phyloP scores from a whole-genome alignment of 2,888 invertebrate species.

The Sinopyrophorus schimmeli region DNA sequence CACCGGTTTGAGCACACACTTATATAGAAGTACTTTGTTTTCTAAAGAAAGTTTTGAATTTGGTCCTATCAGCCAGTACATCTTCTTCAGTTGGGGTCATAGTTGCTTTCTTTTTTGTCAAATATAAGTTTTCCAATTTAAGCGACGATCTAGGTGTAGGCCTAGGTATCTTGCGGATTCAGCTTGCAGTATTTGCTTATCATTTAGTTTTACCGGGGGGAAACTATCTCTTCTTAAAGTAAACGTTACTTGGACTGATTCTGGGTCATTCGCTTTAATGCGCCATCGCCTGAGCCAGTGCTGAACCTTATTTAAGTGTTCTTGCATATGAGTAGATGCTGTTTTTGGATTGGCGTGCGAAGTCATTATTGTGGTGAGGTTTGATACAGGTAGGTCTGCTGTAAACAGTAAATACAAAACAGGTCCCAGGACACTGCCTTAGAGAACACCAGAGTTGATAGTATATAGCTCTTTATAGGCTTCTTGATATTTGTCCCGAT shows the following conservation, averaged over 20 bases:
- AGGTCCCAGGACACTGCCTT: too few species aligned
- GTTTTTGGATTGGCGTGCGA: background rate
- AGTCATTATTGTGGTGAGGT: background rate
- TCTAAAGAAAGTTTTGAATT: constrained; percentile 2
- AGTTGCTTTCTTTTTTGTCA: too few species aligned
- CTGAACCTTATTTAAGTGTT: constrained; percentile 4
- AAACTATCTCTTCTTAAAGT: background rate
- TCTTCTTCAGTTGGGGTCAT: background rate
- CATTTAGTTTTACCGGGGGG: background rate
- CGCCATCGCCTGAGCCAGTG: background rate
- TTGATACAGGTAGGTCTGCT: too few species aligned
- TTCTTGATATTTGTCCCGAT: too few species aligned
- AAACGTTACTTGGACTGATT: background rate
- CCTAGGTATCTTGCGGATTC: too few species aligned
- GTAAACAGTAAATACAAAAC: too few species aligned
- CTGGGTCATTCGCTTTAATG: background rate
- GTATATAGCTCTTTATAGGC: too few species aligned
- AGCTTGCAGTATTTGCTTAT: constrained; percentile 4
- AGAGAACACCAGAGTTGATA: too few species aligned
- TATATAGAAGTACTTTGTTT: constrained; percentile 4
- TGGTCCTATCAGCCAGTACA: constrained; percentile 1
- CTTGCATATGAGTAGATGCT: background rate
- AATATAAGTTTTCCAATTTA: background rate
- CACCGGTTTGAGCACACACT: constrained; percentile 6
- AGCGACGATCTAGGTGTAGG: background rate